Conservation (phyloP, 2,888 invertebrate genomes). For the Parnassius smintheus region DNA sequence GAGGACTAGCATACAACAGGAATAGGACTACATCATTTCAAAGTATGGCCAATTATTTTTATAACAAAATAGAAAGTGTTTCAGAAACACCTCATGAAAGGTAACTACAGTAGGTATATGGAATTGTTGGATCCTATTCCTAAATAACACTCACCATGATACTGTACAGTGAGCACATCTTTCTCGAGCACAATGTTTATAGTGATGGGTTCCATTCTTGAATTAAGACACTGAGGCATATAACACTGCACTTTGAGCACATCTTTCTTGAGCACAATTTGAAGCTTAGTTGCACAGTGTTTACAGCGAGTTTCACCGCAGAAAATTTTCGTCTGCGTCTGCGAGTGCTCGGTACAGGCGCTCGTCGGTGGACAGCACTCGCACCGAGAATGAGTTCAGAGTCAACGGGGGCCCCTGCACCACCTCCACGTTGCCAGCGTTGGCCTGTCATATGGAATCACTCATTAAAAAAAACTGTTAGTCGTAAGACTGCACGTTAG, state of each 20-base stretch:
- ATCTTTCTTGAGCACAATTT: too few relatives aligned
- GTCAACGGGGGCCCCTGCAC: slow-evolving; percentile 45
- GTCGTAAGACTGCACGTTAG: too few relatives aligned
- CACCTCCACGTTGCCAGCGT: slow-evolving; percentile 59
- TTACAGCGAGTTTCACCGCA: slow-evolving; percentile 7
- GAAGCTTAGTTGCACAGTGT: background rate
- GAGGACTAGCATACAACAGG: too few relatives aligned
- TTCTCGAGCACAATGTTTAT: background rate
- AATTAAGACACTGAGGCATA: too few relatives aligned
- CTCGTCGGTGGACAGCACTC: slow-evolving; percentile 44
- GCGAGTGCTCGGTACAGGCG: slow-evolving; percentile 43
- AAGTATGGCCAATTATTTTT: background rate
- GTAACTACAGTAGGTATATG: too few relatives aligned
- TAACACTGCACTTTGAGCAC: too few relatives aligned
- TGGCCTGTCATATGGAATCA: slow-evolving; percentile 44
- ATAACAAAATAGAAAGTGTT: background rate
- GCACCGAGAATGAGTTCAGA: slow-evolving; percentile 51
- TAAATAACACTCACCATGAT: too few relatives aligned
- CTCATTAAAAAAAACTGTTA: too few relatives aligned
- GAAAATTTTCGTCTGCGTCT: slow-evolving; percentile 30
- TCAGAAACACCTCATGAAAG: too few relatives aligned
- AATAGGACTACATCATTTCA: background rate
- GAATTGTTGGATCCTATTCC: too few relatives aligned
- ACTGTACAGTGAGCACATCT: too few relatives aligned
- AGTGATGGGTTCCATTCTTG: too few relatives aligned